Evolutionary conservation across 2,888 invertebrate genomes (phyloP).

Genomic region (Holacanthella duospinosa): DNA sequence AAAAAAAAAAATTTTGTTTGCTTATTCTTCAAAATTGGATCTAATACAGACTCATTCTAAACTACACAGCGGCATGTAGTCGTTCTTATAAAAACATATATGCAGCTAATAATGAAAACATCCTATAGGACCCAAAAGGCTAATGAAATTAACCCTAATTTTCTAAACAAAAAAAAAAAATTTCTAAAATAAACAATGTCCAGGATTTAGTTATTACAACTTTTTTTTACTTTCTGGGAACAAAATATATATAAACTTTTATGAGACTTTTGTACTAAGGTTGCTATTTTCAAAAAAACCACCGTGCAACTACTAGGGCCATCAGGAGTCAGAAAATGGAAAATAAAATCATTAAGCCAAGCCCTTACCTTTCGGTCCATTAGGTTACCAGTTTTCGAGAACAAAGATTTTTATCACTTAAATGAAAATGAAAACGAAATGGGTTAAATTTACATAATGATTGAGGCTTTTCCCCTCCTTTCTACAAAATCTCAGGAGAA

Average conservation of each 20-base stretch:
- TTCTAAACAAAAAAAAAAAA: not conserved
- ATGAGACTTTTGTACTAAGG: not conserved
- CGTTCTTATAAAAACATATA: no score
- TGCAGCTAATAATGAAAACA: no score
- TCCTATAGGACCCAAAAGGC: no score
- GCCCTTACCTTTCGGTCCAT: not conserved
- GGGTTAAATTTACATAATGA: conserved; percentile 2
- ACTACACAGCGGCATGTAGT: no score
- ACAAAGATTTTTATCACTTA: conserved; percentile 6
- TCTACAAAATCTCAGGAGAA: not conserved
- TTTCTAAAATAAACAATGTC: not conserved
- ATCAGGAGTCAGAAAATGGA: no score
- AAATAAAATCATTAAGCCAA: conserved; percentile 2
- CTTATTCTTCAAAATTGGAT: not conserved
- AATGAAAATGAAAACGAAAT: conserved; percentile 4
- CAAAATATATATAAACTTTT: not conserved
- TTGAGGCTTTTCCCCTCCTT: not conserved
- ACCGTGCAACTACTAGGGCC: no score
- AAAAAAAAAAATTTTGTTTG: no score
- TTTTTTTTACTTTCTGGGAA: no score
- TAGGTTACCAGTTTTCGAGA: not conserved
- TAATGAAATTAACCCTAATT: not conserved
- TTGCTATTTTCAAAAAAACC: not conserved
- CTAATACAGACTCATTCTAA: no score
- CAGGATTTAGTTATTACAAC: no score